These are phyloP conservation scores for Chorisops tibialis DNA, from an alignment of 2,888 invertebrate genomes.

Conservation along the genomic window DNA sequence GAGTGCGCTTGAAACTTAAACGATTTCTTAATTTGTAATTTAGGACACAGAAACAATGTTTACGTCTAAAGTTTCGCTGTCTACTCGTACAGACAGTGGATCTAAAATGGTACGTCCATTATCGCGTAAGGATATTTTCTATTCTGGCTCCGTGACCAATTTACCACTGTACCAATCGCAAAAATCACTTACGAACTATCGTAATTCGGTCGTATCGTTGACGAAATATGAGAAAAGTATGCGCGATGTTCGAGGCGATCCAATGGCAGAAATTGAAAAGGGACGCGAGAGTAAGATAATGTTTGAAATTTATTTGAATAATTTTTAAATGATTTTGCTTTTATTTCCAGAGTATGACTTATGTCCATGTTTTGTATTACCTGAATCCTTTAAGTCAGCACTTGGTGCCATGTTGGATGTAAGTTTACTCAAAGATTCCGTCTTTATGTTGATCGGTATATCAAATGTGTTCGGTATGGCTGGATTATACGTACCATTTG, in stretches of 20 bases:
- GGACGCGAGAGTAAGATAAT: slow-evolving; percentile 60
- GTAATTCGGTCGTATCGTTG: slow-evolving; percentile 86
- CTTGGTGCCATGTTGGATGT: slow-evolving; percentile 89
- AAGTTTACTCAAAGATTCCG: slow-evolving; percentile 80
- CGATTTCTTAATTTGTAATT: neutral
- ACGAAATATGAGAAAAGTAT: slow-evolving; percentile 67
- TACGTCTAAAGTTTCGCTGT: slow-evolving; percentile 65
- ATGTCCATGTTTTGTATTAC: slow-evolving; percentile 75
- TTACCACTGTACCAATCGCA: slow-evolving; percentile 91
- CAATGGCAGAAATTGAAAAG: slow-evolving; percentile 51
- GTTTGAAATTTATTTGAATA: slow-evolving; percentile 16
- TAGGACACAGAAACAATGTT: slow-evolving; percentile 65
- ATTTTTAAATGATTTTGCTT: slow-evolving; percentile 40
- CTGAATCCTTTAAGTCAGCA: slow-evolving; percentile 77
- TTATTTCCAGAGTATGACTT: slow-evolving; percentile 64
- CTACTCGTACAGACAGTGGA: slow-evolving; percentile 49
- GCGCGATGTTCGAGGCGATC: slow-evolving; percentile 62
- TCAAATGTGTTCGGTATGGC: slow-evolving; percentile 97
- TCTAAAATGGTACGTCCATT: slow-evolving; percentile 77
- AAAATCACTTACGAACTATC: slow-evolving; percentile 83
- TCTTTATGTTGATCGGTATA: slow-evolving; percentile 86
- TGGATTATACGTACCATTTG: slow-evolving; percentile 94
- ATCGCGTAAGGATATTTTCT: slow-evolving; percentile 95
- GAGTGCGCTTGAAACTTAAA: neutral
- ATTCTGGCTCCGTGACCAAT: slow-evolving; percentile 91